Conservation (phyloP, 2,888 invertebrate species). For the Eupithecia abbreviata region DNA sequence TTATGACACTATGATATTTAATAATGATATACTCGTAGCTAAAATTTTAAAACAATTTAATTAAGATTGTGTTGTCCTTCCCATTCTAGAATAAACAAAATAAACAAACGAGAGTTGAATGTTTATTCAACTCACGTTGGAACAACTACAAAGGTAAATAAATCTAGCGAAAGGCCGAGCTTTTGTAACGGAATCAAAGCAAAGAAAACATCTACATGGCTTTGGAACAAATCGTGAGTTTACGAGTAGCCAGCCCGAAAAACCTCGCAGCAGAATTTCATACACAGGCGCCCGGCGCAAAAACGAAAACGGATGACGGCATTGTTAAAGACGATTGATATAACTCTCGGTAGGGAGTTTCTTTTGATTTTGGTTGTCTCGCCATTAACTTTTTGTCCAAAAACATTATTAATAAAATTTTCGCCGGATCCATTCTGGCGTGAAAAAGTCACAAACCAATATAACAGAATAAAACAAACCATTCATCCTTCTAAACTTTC, state of each 20-base stretch:
- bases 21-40: no score
- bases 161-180: conserved; percentile 8
- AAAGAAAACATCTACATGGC: neutral
- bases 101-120: neutral
- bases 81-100: neutral
- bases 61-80: neutral
- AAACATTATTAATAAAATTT: no score
- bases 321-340: neutral
- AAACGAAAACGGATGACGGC: neutral
- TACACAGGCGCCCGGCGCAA: neutral
- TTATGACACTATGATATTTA: no score
- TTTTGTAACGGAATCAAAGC: conserved; percentile 9
- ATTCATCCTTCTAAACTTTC: no score
- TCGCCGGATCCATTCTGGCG: no score
- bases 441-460: no score
- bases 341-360: neutral
- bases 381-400: no score
- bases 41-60: neutral
- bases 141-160: conserved; percentile 10
- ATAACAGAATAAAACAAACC: no score
- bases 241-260: neutral
- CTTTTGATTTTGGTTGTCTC: neutral
- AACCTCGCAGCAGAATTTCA: neutral
- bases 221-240: conserved; percentile 10
- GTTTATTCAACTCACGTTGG: conserved; percentile 6